Evolutionary conservation across 37 sponge, comb jelly and placozoan species (phyloP).

Genomic region (Diacarnus erythraeanus): DNA sequence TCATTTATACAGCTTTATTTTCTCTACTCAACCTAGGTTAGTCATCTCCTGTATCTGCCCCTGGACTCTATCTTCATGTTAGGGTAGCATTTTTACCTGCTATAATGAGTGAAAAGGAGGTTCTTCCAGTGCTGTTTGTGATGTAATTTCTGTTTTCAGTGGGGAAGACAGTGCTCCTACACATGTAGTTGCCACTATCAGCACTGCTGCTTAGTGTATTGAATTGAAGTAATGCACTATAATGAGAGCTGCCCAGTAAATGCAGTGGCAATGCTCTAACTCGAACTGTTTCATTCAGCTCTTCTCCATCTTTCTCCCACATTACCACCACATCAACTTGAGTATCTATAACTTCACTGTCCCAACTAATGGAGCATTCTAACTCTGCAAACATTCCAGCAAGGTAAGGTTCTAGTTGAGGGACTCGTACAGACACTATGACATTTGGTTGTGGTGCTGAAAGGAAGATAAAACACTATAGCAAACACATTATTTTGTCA

Average conservation of each 20-base stretch:
- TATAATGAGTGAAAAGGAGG: not conserved
- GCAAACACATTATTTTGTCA: not conserved
- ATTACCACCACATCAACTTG: not conserved
- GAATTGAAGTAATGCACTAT: not conserved
- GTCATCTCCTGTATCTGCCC: no score
- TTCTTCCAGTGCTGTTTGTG: not conserved
- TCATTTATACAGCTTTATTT: no score
- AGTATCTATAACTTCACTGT: slow-evolving; percentile 9
- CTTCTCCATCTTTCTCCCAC: slow-evolving; percentile 1
- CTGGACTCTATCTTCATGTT: no score
- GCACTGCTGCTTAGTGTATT: slow-evolving; percentile 2
- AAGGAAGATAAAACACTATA: not conserved
- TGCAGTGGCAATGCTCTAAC: slow-evolving; percentile 2
- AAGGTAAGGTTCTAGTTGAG: not conserved
- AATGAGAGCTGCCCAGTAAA: not conserved
- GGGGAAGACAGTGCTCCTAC: not conserved
- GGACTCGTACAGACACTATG: not conserved
- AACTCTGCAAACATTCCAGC: slow-evolving; percentile 9
- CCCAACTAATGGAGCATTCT: not conserved
- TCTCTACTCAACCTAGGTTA: no score
- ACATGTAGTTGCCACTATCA: slow-evolving; percentile 20
- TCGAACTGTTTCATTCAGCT: not conserved
- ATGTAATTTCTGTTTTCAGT: not conserved
- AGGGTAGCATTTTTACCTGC: no score
- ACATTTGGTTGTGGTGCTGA: not conserved